These are phyloP conservation scores for Catostomus latipinnis DNA, from an alignment of 2,797 vertebrate species.

Conservation along the genomic window DNA sequence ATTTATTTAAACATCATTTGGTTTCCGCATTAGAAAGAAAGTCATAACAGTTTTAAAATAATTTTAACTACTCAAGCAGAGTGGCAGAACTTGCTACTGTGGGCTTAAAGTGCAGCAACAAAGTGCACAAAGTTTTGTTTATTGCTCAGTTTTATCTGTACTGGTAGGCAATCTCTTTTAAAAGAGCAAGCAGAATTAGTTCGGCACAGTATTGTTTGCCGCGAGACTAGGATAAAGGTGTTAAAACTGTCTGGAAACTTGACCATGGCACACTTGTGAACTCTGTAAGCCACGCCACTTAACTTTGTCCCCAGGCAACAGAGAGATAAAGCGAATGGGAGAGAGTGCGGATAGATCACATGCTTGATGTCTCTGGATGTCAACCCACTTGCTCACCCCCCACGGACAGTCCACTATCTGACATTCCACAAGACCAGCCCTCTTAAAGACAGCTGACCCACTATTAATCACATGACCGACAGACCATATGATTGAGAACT, in stretches of 20 bases:
- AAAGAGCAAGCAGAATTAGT: constrained; percentile 32
- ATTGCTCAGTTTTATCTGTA: constrained; percentile 3
- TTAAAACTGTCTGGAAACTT: constrained; percentile 55
- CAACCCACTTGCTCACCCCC: constrained; percentile 20
- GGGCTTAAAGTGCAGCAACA: not conserved
- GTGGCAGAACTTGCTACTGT: not conserved
- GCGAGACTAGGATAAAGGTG: constrained; percentile 44
- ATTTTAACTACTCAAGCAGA: too few relatives aligned
- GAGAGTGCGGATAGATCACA: constrained; percentile 64
- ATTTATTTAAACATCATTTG: too few relatives aligned
- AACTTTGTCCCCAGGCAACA: constrained; percentile 53
- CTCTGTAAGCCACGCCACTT: constrained; percentile 50
- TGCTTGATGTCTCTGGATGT: constrained; percentile 55
- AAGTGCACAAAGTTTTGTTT: constrained; percentile 15
- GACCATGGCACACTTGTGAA: constrained; percentile 42
- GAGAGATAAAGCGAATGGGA: not conserved
- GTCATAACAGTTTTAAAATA: too few relatives aligned
- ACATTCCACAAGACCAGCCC: constrained; percentile 76
- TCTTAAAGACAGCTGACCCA: constrained; percentile 79
- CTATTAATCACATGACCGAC: constrained; percentile 87
- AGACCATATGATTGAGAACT: constrained; percentile 90
- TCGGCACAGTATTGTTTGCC: constrained; percentile 11
- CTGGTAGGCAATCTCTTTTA: constrained; percentile 26
- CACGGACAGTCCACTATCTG: constrained; percentile 41
- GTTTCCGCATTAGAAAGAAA: too few relatives aligned